A percentile compares a stretch with the other conserved stretches of the same genome.
phyloP scores from a whole-genome alignment of 30 jellyfish, hydroid and myxozoan genomes.

The Aurelia sp. region DNA sequence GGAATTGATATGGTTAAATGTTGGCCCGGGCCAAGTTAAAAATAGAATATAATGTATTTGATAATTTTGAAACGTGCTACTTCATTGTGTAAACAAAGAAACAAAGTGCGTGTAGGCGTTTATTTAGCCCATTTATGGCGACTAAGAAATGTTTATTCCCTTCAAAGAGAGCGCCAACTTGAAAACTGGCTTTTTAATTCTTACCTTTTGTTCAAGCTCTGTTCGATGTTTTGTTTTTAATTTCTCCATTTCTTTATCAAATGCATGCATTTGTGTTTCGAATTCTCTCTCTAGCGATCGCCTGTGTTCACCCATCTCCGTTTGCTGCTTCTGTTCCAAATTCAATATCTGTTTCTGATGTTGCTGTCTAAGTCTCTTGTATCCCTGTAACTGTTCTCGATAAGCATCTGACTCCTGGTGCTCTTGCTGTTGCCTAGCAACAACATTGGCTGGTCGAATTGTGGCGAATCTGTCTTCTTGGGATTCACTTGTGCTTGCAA shows the following conservation, averaged over 20 bases:
- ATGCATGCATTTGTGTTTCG: slow-evolving; percentile 97
- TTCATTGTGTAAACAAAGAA: no score
- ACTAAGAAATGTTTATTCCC: no score
- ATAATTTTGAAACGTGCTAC: no score
- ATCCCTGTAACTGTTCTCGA: slow-evolving; percentile 98
- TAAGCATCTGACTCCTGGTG: slow-evolving; percentile 98
- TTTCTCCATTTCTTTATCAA: slow-evolving; percentile 97
- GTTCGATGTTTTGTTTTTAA: slow-evolving; percentile 85
- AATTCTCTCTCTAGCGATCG: slow-evolving; percentile 91
- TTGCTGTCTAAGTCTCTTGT: slow-evolving; percentile 97
- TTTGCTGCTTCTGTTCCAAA: slow-evolving; percentile 91
- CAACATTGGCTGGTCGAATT: slow-evolving; percentile 97
- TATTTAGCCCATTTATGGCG: no score
- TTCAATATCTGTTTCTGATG: slow-evolving; percentile 90
- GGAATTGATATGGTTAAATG: no score
- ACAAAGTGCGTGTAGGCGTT: no score
- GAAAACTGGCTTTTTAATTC: not conserved
- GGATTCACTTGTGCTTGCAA: slow-evolving; percentile 47
- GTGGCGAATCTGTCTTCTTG: slow-evolving; percentile 95
- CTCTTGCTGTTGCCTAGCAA: slow-evolving; percentile 98
- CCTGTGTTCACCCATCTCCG: slow-evolving; percentile 96
- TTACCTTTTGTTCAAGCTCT: slow-evolving; percentile 90
- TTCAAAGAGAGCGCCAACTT: no score
- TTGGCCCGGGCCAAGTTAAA: no score
- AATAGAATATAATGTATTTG: no score